Evolutionary conservation across 2,888 invertebrate genomes (phyloP), one percentile per base, ranked within the genome.

Genomic region (Eupithecia tripunctaria): DNA sequence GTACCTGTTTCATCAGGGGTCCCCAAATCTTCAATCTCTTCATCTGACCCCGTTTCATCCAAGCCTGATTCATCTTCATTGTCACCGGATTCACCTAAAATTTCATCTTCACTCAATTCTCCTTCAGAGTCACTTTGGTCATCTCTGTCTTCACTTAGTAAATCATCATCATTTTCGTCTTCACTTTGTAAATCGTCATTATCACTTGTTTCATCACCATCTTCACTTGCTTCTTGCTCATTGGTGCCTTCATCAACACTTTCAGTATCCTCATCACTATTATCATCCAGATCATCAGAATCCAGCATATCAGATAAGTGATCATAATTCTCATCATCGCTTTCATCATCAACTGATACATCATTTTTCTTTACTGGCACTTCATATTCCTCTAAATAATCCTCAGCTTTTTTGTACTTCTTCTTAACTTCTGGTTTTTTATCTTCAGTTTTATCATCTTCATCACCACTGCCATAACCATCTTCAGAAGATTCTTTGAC

Each of bases 221-320:
- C 75, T 41, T 76, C 76, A 70, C 43, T 72, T 62, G 70, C 75
- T 21, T 51, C 47, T 21, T 21, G 47, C 71, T 70, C 68, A 56
- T 73, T 73, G 27, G 71, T 74, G 78, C 68, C 38, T n/a, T 76
- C 75, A 70, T 79, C 78, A 70, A 79, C 80, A 77, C 69, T 77
- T 41, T 79, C 76, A 67, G 71, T 75, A 69, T 73, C 73, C 8
- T 78, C 79, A 64, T 85, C 86, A 80, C 85, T 87, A 1, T 84
- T 81, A 29, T 86, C 85, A 66, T 81, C 88, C 41, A 88, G 79
- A 83, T 91, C 91, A 84, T 92, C 92, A 73, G 89, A 89, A 84
- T 88, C 90, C 27, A 88, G 76, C 87, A 89, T 91, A 73, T 88
- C 95, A 62, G 93, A 94, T 51, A 94, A 75, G 83, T 93, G 91